These are phyloP conservation scores for Eristalis pertinax DNA, from an alignment of 2,888 invertebrate genomes.

Conservation along the genomic window DNA sequence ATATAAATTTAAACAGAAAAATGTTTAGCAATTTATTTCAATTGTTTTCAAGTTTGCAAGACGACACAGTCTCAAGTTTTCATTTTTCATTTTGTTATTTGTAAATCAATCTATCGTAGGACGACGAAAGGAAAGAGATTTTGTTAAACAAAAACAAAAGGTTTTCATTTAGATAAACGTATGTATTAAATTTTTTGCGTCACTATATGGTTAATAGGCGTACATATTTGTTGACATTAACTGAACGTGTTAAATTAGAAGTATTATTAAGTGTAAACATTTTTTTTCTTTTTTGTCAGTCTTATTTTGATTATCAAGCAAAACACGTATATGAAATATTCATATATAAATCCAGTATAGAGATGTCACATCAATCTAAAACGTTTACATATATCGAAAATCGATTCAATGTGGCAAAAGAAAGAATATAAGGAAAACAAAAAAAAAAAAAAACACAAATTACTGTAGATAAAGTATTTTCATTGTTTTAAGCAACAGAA, in stretches of 20 bases:
- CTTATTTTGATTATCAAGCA: conserved; percentile 31
- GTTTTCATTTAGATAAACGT: conserved; percentile 18
- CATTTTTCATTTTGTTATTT: conserved; percentile 17
- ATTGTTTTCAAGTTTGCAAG: neutral
- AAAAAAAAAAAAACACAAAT: too few species aligned
- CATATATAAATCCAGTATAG: neutral
- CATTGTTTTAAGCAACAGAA: neutral
- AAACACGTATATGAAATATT: neutral
- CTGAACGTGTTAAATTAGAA: conserved; percentile 55
- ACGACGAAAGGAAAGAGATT: neutral
- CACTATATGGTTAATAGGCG: conserved; percentile 21
- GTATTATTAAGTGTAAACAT: conserved; percentile 58
- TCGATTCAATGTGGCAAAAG: neutral
- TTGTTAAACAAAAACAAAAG: conserved; percentile 30
- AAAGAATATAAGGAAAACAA: neutral
- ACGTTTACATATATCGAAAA: too few species aligned
- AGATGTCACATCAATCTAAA: neutral
- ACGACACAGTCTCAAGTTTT: conserved; percentile 26
- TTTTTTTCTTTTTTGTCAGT: neutral
- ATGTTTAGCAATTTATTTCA: conserved; percentile 10
- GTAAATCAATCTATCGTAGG: neutral
- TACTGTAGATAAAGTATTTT: neutral
- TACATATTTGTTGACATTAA: conserved; percentile 34
- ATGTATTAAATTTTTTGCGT: conserved; percentile 44
- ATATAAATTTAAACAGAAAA: conserved; percentile 22